A percentile compares a stretch with the other conserved stretches of the same genome.
Evolutionary conservation across 2,113 vertebrate genomes (phyloP).

Genomic region (Leptocoma aspasia): DNA sequence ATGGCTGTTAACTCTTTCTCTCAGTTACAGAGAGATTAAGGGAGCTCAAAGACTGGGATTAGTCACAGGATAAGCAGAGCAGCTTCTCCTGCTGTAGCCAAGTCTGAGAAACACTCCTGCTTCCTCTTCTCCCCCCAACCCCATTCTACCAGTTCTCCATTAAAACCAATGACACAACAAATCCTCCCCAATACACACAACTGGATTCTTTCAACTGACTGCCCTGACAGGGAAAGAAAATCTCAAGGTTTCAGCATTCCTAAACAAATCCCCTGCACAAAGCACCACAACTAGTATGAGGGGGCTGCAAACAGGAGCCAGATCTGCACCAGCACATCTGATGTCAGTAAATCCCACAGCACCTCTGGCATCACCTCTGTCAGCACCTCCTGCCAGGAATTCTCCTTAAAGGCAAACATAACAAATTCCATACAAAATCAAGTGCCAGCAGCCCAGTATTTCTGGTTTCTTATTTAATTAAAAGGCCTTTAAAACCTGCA

Average conservation of each 20-base stretch:
- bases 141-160: not conserved
- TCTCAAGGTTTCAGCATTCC: not conserved
- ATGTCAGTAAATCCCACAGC: not conserved
- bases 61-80: not conserved
- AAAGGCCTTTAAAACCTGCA: not conserved
- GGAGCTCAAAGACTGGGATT: not conserved
- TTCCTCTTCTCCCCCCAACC: not conserved
- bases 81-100: not conserved
- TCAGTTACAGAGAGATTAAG: not conserved
- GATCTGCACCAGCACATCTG: not conserved
- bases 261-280: not conserved
- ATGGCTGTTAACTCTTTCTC: not conserved
- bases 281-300: not conserved
- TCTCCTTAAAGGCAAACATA: not conserved
- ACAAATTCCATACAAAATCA: not conserved
- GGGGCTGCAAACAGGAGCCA: not conserved
- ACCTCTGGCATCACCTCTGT: not conserved
- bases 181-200: not conserved
- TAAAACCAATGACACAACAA: not conserved
- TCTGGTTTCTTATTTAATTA: not conserved
- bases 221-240: not conserved
- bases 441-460: not conserved
- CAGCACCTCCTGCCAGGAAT: not conserved
- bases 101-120: not conserved
- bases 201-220: rapidly evolving